Base-by-base conservation (phyloP, 1,140 invertebrate species). In the Hyposmocoma kahamanoa region DNA sequence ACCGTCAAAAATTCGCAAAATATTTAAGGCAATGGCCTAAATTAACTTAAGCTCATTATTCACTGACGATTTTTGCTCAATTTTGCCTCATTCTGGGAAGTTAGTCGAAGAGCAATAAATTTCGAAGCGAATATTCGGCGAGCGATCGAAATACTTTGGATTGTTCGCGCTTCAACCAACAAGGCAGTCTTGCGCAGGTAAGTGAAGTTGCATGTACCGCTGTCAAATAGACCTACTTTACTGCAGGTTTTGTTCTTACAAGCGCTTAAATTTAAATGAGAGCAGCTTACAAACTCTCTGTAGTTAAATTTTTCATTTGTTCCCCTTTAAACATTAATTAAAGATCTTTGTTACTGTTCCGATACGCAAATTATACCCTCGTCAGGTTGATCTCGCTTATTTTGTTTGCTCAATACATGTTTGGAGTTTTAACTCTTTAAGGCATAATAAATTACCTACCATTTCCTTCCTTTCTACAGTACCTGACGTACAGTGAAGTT, bases 131-230 rank as follows among this genome's bases (percentile, higher is more conserved):
- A 64, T 67, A 74, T 74, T 72, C 56, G 66, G 66, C 62, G 56
- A 48, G 44, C n/a, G 50, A 28, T 49, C 54, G 47, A 59, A 66
- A 76, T 74, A 55, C 63, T 59, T 43, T 20, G 49, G 54, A 65
- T 61, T 55, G 46, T 55, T 52, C 17, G 42, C 46, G 10, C 13
- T 9, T 11, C 13, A 20, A 8, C 20, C 18, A 41, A 67, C 72
- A 62, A 46, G 57, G 51, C 56, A 62, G 61, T 74, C 61, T 54
- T 55, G 62, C 57, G 70, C 67, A 63, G 50, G 62, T 77, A 77
- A 80, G 73, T 76, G 62, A 76, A 72, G 66, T 74, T 81, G 67
- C 72, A 45, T 78, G 77, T 78, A 56, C 44, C 42, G 56, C 65
- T 57, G 66, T 67, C 67, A 55, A 67, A 62, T 72, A 59, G 59